Percentiles rank a stretch among this genome's conserved stretches.
phyloP scores from a whole-genome alignment of 2,888 invertebrate species.

The Timema podura region DNA sequence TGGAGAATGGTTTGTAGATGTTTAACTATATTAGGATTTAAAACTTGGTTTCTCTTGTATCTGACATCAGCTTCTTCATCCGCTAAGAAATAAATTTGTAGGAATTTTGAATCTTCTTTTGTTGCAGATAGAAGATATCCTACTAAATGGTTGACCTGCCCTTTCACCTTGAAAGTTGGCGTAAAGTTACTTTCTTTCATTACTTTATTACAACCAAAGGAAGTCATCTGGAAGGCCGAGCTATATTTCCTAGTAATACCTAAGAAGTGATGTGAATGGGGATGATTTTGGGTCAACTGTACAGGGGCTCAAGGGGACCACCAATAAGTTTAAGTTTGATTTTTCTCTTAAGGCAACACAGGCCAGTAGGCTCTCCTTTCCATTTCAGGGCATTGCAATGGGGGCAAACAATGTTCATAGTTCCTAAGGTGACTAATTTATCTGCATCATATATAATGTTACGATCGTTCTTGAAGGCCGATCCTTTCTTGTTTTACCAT shows the following conservation, averaged over 20 bases:
- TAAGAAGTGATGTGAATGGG: conserved; percentile 30
- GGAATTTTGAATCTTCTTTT: conserved; percentile 25
- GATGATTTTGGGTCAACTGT: background rate
- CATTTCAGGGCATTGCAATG: conserved; percentile 30
- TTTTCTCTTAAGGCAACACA: conserved; percentile 34
- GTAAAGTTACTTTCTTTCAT: conserved; percentile 19
- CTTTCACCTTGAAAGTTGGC: conserved; percentile 29
- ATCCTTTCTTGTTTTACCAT: too few relatives aligned
- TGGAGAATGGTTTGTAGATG: background rate
- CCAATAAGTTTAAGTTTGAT: conserved; percentile 31
- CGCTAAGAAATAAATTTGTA: conserved; percentile 30
- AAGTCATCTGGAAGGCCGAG: conserved; percentile 34
- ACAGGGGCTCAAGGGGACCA: conserved; percentile 27
- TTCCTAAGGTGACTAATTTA: too few relatives aligned
- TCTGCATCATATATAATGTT: too few relatives aligned
- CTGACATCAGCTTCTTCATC: conserved; percentile 18
- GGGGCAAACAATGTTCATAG: conserved; percentile 4
- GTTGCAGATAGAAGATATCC: conserved; percentile 26
- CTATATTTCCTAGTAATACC: conserved; percentile 32
- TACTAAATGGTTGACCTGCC: conserved; percentile 30
- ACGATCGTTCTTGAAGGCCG: too few relatives aligned
- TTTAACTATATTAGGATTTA: background rate
- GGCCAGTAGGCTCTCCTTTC: conserved; percentile 25
- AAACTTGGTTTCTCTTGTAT: background rate
- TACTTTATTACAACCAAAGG: conserved; percentile 32